Evolutionary conservation across 2,113 vertebrate genomes (phyloP).

Genomic region (Excalfactoria chinensis): DNA sequence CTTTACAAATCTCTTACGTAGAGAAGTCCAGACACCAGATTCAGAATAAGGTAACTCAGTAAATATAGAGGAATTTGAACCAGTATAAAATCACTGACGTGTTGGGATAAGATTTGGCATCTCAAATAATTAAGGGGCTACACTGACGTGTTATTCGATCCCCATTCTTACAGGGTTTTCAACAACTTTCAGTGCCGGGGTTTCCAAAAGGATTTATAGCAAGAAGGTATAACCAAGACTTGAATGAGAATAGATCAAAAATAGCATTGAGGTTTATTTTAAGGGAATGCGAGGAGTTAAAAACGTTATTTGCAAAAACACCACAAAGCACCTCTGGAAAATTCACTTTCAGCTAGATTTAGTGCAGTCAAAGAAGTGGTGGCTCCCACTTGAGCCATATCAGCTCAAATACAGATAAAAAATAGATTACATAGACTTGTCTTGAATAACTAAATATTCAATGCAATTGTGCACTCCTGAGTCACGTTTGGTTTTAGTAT

Average conservation of each 20-base stretch:
- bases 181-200: background rate
- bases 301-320: background rate
- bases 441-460: constrained; percentile 5
- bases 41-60: background rate
- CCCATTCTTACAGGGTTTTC: background rate
- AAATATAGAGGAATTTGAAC: background rate
- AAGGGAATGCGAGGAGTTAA: background rate
- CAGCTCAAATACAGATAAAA: constrained; percentile 19
- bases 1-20: background rate
- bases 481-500: background rate
- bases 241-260: constrained; percentile 18
- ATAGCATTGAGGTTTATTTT: background rate
- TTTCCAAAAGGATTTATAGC: background rate
- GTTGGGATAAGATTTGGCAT: background rate
- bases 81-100: background rate
- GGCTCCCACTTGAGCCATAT: constrained; percentile 1
- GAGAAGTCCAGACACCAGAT: constrained; percentile 11
- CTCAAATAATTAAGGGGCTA: background rate
- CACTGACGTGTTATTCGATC: background rate
- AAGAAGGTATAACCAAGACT: background rate
- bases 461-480: background rate
- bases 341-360: background rate
- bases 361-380: background rate
- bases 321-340: constrained; percentile 32
- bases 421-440: background rate